Base-by-base conservation (phyloP, 2,888 invertebrate genomes). In the Xylocampa areola region DNA sequence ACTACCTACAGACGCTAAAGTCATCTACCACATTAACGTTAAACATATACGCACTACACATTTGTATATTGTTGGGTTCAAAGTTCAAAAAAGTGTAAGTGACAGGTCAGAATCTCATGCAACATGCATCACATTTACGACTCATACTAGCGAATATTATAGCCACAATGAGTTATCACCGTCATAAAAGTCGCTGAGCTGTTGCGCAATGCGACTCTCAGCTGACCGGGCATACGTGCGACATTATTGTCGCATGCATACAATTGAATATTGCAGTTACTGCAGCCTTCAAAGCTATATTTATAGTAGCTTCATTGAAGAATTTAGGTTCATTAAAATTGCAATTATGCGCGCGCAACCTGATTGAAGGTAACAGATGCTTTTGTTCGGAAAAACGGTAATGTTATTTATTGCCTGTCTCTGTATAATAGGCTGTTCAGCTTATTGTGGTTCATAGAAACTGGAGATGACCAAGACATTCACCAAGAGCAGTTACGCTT, bases 61-160 rank as follows among this genome's bases (percentile, higher is more conserved):
- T 30, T 50, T 49, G 21, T 5, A 21, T 43, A 63, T 45, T 27
- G 25, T 5, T 11, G 27, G 40, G 65, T 39, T 54, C 45, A 50
- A 58, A 69, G 69, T 54, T 63, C 44, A 8, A 57, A 73, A 68
- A 73, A 73, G 60, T 73, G 53, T 30, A 68, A 70, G 73, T 73
- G 71, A 37, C 73, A 61, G 32, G 48, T 58, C 36, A 32, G 30
- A 41, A 57, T 68, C 50, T 30, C 39, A 69, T 48, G 58, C 61
- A 61, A 55, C 47, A 61, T 65, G 70, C 58, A 55, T 53, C 61
- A 64, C 41, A 30, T 73, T 73, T 73, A 73, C 72, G 73, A 75
- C 68, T 48, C 47, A n/a, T 49, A 60, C 58, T 58, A 40, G 73
- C 57, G 52, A 63, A 75, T 74, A 73, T 71, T 64, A 70, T 58